phyloP scores from a whole-genome alignment of 1,140 invertebrate species.

The Diachasma alloeum region DNA sequence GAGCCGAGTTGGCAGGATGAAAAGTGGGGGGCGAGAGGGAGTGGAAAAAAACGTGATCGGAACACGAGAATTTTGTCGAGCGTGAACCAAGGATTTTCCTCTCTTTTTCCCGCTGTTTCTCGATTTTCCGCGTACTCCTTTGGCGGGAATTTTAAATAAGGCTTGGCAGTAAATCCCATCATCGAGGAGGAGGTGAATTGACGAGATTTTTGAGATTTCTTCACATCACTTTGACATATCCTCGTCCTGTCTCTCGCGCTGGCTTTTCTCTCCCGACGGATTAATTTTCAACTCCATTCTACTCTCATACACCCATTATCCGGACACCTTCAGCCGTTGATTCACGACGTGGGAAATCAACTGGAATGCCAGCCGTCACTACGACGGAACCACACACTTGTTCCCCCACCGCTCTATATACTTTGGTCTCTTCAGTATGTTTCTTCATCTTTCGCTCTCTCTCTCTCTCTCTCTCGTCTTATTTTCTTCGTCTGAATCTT shows the following conservation, averaged over 20 bases:
- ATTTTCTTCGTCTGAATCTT: conserved; percentile 3
- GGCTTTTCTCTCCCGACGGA: not conserved
- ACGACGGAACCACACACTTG: not conserved
- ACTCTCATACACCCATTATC: conserved; percentile 18
- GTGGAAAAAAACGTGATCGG: not conserved
- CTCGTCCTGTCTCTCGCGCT: not conserved
- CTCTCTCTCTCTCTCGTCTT: conserved; percentile 1
- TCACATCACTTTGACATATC: not conserved
- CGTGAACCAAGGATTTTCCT: not conserved
- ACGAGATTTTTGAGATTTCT: conserved; percentile 15
- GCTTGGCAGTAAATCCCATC: conserved; percentile 18
- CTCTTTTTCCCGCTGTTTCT: not conserved
- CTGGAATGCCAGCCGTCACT: conserved; percentile 28
- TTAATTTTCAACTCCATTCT: not conserved
- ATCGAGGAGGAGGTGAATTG: not conserved
- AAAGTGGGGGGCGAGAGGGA: not conserved
- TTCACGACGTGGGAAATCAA: conserved; percentile 36
- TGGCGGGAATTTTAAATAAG: conserved; percentile 19
- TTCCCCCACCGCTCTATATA: not conserved
- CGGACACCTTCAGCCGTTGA: conserved; percentile 21
- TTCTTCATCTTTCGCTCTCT: not conserved
- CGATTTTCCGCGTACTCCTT: not conserved
- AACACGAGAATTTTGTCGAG: not conserved
- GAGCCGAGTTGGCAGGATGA: not conserved
- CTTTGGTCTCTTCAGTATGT: not conserved